These are phyloP conservation scores for Corythucha ciliata DNA, from an alignment of 2,888 invertebrate species.

Conservation along the genomic window DNA sequence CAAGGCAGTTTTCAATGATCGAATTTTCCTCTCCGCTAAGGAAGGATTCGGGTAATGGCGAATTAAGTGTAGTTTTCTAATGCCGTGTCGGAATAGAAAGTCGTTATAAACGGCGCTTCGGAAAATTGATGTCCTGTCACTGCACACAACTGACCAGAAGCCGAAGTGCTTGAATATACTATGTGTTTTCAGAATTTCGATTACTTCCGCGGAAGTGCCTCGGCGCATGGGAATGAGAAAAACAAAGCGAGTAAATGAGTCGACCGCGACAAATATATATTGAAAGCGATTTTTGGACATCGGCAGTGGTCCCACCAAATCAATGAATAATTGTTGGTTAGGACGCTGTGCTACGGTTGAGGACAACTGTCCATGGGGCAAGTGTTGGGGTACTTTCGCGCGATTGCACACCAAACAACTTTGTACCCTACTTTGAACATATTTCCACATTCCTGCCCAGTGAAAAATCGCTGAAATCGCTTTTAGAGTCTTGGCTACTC, in stretches of 20 bases:
- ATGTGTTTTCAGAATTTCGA: neutral
- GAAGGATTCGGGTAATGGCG: slow-evolving; percentile 1
- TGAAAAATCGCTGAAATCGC: neutral
- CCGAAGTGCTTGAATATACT: slow-evolving; percentile 4
- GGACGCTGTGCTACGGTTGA: slow-evolving; percentile 1
- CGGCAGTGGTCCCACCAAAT: neutral
- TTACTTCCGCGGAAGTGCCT: neutral
- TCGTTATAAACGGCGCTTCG: neutral
- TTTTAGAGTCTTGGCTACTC: neutral
- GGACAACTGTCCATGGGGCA: slow-evolving; percentile 1
- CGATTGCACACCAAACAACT: neutral
- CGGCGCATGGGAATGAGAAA: slow-evolving; percentile 11
- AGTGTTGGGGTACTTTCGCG: neutral
- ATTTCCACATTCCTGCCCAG: slow-evolving; percentile 3
- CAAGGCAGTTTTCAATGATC: slow-evolving; percentile 12
- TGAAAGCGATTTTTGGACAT: neutral
- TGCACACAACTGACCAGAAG: neutral
- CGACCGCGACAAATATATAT: slow-evolving; percentile 7
- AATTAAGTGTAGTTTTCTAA: neutral
- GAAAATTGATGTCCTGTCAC: slow-evolving; percentile 1
- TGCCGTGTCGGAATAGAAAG: slow-evolving; percentile 7
- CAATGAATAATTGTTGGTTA: neutral
- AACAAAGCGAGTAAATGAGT: slow-evolving; percentile 1
- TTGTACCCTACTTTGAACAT: neutral
- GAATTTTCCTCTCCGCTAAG: slow-evolving; percentile 14